Conservation (phyloP, 2,888 invertebrate species). For the Pollenia angustigena region DNA sequence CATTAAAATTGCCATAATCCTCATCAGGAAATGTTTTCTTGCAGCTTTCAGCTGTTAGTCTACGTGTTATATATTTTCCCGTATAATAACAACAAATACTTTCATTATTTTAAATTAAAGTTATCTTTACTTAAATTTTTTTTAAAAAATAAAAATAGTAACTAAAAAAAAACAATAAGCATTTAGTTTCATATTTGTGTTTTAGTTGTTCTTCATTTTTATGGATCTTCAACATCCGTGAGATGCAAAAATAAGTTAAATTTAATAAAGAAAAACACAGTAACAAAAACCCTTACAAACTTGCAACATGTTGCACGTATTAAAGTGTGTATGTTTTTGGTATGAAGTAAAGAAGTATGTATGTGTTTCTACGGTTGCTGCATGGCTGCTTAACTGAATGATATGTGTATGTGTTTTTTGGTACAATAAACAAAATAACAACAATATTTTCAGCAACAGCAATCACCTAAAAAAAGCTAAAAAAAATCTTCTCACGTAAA, state of each 20-base stretch:
- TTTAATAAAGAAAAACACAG: neutral
- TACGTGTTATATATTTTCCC: constrained; percentile 18
- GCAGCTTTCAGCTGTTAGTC: neutral
- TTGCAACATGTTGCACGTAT: constrained; percentile 72
- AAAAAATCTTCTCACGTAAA: constrained; percentile 69
- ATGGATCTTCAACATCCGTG: constrained; percentile 61
- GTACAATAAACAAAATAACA: constrained; percentile 30
- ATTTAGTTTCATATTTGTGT: constrained; percentile 48
- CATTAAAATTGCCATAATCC: constrained; percentile 60
- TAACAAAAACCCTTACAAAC: constrained; percentile 29
- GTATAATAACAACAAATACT: neutral
- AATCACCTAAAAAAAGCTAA: constrained; percentile 5
- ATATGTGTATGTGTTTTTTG: constrained; percentile 24
- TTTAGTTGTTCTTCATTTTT: constrained; percentile 45
- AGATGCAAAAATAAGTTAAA: constrained; percentile 40
- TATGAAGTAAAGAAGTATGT: constrained; percentile 30
- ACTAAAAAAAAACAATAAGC: constrained; percentile 10
- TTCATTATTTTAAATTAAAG: constrained; percentile 60
- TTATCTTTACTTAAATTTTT: constrained; percentile 45
- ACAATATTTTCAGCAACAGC: neutral
- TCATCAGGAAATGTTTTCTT: constrained; percentile 20
- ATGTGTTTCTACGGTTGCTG: constrained; percentile 36
- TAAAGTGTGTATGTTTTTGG: constrained; percentile 27
- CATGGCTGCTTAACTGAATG: constrained; percentile 38
- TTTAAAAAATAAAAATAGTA: constrained; percentile 6